These are phyloP conservation scores for Puffinus mauretanicus DNA, from an alignment of 2,113 vertebrate species.

Conservation along the genomic window DNA sequence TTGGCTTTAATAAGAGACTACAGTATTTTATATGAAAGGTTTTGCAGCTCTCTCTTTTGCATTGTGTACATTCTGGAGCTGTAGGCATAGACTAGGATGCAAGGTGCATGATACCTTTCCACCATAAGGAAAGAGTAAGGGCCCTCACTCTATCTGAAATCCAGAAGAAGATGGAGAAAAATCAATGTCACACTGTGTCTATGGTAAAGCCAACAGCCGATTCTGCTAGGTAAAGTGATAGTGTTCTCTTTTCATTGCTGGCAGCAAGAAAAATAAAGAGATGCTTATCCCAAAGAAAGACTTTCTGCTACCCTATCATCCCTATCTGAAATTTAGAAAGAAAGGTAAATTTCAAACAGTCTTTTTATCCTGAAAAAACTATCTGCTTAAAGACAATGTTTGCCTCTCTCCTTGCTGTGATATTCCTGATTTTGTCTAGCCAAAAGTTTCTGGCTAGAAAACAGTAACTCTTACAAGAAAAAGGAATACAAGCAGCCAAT, in stretches of 20 bases:
- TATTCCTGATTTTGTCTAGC: background rate
- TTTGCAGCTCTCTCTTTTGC: background rate
- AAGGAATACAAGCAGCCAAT: background rate
- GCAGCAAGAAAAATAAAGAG: background rate
- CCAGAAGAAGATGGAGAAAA: background rate
- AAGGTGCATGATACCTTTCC: background rate
- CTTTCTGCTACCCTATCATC: background rate
- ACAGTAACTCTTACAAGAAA: background rate
- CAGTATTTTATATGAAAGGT: background rate
- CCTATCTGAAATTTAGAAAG: background rate
- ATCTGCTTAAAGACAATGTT: background rate
- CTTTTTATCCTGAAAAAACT: background rate
- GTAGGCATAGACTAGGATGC: background rate
- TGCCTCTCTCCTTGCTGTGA: background rate
- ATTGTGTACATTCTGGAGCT: background rate
- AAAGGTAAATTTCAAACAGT: background rate
- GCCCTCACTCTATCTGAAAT: background rate
- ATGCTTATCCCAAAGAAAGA: background rate
- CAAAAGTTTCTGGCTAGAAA: background rate
- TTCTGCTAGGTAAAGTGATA: background rate
- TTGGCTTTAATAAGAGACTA: background rate
- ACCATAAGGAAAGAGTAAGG: too few species aligned
- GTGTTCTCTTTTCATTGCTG: background rate
- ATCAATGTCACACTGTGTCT: background rate
- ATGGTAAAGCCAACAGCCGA: background rate